phyloP scores from a whole-genome alignment of 2,888 invertebrate species.

The Papilio gigon region DNA sequence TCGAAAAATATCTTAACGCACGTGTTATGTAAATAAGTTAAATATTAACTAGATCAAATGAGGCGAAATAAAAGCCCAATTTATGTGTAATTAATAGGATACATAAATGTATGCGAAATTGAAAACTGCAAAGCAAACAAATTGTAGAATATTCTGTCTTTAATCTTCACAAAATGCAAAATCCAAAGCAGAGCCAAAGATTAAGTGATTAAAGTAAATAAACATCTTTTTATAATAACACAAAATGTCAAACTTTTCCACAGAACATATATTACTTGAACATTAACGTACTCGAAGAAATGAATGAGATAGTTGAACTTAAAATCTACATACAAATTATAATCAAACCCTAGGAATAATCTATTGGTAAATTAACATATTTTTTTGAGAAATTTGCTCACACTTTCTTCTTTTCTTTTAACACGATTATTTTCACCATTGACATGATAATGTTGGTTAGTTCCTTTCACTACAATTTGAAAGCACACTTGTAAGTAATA shows the following conservation, averaged over 20 bases:
- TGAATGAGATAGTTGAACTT: too few species aligned
- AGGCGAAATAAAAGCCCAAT: neutral
- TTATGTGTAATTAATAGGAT: neutral
- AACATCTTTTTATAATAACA: neutral
- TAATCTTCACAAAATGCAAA: neutral
- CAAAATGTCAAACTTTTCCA: neutral
- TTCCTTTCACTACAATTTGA: too few species aligned
- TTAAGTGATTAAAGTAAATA: conserved; percentile 15
- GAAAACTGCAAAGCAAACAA: neutral
- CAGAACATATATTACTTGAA: neutral
- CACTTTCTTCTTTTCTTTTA: too few species aligned
- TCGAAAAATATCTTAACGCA: conserved; percentile 5
- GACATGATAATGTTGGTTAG: too few species aligned
- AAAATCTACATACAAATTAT: too few species aligned
- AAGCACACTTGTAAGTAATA: too few species aligned
- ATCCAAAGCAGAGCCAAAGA: conserved; percentile 1
- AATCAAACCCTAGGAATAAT: too few species aligned
- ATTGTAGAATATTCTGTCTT: neutral
- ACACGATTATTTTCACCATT: too few species aligned
- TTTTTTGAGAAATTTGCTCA: too few species aligned
- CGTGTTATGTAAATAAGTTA: conserved; percentile 8
- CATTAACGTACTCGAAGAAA: neutral
- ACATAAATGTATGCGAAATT: neutral
- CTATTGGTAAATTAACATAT: too few species aligned
- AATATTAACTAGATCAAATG: neutral